A percentile compares a stretch with the other conserved stretches of the same genome.
phyloP scores from a whole-genome alignment of 2,113 vertebrate species.

The Pomatostomus ruficeps region DNA sequence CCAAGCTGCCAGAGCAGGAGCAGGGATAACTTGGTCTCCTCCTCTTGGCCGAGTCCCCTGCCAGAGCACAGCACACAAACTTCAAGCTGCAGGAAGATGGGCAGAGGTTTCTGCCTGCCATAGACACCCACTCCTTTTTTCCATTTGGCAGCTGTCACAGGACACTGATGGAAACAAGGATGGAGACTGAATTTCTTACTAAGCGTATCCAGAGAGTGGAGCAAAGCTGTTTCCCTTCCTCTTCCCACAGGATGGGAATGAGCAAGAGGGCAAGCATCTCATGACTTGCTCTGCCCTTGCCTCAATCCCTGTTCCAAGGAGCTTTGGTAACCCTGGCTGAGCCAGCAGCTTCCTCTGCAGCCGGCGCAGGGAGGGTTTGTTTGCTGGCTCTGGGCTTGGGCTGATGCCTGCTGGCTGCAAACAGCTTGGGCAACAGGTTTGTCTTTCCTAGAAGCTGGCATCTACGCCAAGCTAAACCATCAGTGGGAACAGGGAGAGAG shows the following conservation, averaged over 20 bases:
- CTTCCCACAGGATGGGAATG: neutral
- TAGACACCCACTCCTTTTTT: neutral
- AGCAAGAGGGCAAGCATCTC: neutral
- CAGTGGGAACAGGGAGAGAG: neutral
- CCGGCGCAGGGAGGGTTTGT: rapidly evolving
- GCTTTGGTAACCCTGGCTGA: neutral
- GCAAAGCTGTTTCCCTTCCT: neutral
- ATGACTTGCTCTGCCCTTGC: neutral
- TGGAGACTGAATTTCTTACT: neutral
- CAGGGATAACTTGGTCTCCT: neutral
- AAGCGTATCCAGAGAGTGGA: neutral
- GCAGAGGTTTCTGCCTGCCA: rapidly evolving
- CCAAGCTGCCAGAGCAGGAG: neutral
- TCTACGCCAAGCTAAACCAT: neutral
- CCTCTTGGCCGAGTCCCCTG: neutral
- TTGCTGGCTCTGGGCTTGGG: neutral
- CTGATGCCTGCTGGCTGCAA: neutral
- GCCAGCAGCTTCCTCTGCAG: neutral
- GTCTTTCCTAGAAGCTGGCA: neutral
- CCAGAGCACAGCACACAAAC: neutral
- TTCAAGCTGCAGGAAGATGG: neutral
- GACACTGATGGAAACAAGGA: neutral
- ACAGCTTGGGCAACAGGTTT: neutral
- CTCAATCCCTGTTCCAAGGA: neutral
- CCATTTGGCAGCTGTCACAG: rapidly evolving